Base-by-base conservation (phyloP, 2,797 vertebrate genomes). In the Lemur catta region DNA sequence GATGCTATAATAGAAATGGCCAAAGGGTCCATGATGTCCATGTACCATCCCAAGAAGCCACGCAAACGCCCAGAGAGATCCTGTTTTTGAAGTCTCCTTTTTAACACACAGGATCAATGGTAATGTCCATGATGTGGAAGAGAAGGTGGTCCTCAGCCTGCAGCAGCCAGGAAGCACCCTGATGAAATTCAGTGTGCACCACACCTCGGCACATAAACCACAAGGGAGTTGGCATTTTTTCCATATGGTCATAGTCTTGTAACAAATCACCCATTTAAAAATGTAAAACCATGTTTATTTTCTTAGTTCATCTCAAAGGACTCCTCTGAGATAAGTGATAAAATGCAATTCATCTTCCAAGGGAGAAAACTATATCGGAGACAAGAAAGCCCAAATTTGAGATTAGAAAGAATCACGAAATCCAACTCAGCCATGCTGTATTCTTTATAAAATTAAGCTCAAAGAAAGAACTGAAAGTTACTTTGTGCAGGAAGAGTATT, bases 11-110 rank as follows among this genome's bases (percentile, higher is more conserved):
- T 41, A 97, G 94, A 94, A 97, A 97, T 28, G 41, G 95, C 50
- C 96, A 92, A 78, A 87, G 28, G 85, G 76, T 96, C 89, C 93
- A 46, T 80, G 28, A 90, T 96, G 80, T 96, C 96, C 97, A 94
- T 46, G 35, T 84, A 71, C 63, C 91, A 94, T 80, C 88, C 76
- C 96, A 95, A 98, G 87, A 63, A 97, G 95, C n/a, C 97, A 96
- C 26, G 38, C 52, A 15, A n/a, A 41, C 52, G 22, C n/a, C 97
- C 78, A 79, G 86, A 93, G 89, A 98, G 87, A 91, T 97, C 94
- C 87, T 95, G 33, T 94, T 98, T 98, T 71, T 97, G 96, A 98
- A 97, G 95, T 96, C 75, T 63, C 63, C 95, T 98, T 95, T 97
- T 93, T 95, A 97, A 80, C 93, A 82, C 72, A 22, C 24, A 93